phyloP scores from a whole-genome alignment of 2,113 vertebrate genomes.

The Macrotus californicus region DNA sequence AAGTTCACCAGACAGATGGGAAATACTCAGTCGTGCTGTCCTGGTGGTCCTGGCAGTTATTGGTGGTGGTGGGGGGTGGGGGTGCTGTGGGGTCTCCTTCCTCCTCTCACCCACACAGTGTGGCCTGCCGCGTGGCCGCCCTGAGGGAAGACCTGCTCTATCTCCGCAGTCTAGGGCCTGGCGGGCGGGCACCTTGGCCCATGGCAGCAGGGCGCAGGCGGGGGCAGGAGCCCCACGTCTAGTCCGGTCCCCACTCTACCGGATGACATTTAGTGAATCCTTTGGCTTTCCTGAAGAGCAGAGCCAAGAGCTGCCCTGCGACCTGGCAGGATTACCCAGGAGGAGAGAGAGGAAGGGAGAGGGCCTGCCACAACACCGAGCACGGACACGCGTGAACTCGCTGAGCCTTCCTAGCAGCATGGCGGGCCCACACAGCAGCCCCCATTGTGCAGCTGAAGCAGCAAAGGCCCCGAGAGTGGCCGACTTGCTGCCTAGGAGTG shows the following conservation, averaged over 20 bases:
- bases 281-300: not conserved
- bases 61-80: not conserved
- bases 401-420: not conserved
- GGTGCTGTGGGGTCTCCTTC: fast-evolving
- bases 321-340: not conserved
- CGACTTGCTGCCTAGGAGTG: no score
- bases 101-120: not conserved
- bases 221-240: not conserved
- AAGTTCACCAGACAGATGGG: not conserved
- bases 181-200: no score
- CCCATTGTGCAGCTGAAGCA: not conserved
- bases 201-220: not conserved
- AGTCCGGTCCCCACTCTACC: not conserved
- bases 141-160: not conserved
- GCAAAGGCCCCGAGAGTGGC: not conserved
- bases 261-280: not conserved
- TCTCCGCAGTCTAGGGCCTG: not conserved
- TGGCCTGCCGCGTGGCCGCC: not conserved
- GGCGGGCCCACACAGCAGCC: not conserved
- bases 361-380: not conserved
- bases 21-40: not conserved
- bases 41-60: not conserved
- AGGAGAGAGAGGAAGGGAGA: not conserved
- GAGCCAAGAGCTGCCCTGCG: not conserved
- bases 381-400: not conserved